Base-by-base conservation (phyloP, 2,797 vertebrate genomes). In the Sorex maritimensis region DNA sequence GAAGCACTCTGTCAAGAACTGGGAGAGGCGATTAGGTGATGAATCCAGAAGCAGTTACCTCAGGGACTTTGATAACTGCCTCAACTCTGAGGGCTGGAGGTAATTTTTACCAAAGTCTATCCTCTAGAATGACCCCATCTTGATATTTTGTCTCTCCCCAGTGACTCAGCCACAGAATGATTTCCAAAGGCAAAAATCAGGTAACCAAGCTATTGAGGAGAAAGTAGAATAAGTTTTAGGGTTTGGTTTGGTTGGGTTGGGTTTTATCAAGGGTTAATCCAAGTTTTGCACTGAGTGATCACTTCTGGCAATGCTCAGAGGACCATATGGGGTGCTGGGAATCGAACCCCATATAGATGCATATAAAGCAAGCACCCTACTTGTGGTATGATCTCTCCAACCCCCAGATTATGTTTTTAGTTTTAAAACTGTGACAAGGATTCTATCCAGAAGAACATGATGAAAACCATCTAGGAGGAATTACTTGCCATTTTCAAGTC, bases 161-260 rank as follows among this genome's bases (percentile, higher is more conserved):
- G 41, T 41, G 78, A 63, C 63, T 68, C 8, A 81, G 38, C 5
- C 73, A 86, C 67, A 52, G 65, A 94, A 58, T 0, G 7, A 87
- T 73, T 93, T 69, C 34, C n/a, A 14, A 34, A 88, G 10, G 30
- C 19, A 73, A 92, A 92, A 94, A 94, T 93, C 92, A 92, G 93
- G 87, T 7, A 74, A 88, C 69, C 63, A 30, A 63, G 69, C 71
- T n/a, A 68, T 58, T 94, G 78, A 61, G 55, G 17, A 79, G 30
- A 88, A 79, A 82, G 46, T 63, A 94, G 69, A 86, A 55, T 15
- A 74, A 17, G 24, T 69, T 89, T 88, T 89, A 72, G 77, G 41
- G 85, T 91, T 65, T 72, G 4, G 12, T 82, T 69, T 92, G 72
- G 11, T 81, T 80, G 34, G 34, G n/a, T n/a, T n/a, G 88, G 58